phyloP scores from a whole-genome alignment of 2,113 vertebrate genomes.

The Mola mola region DNA sequence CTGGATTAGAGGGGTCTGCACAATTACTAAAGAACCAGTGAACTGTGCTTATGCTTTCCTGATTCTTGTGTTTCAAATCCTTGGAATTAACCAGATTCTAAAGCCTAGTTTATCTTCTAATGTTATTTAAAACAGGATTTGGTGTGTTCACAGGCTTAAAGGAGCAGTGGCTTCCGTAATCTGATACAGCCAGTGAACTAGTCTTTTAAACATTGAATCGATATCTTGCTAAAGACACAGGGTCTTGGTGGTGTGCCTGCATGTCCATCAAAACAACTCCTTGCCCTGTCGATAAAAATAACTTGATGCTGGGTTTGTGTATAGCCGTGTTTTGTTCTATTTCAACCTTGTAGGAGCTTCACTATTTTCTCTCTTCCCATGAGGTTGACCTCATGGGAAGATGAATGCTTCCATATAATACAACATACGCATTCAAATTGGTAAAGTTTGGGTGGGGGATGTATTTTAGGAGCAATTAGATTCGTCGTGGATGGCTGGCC shows the following conservation, averaged over 20 bases:
- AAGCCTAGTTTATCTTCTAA: constrained; percentile 28
- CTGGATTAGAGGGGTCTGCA: too few species aligned
- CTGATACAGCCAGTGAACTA: constrained; percentile 56
- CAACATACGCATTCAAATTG: too few species aligned
- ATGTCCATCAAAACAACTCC: constrained; percentile 38
- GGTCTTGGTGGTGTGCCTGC: constrained; percentile 41
- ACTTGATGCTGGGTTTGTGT: constrained; percentile 8
- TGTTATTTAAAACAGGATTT: constrained; percentile 56
- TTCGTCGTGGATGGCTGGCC: too few species aligned
- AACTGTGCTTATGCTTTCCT: constrained; percentile 6
- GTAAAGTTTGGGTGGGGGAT: too few species aligned
- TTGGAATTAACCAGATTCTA: constrained; percentile 13
- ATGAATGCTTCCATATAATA: too few species aligned
- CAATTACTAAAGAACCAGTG: not conserved
- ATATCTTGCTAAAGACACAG: constrained; percentile 54
- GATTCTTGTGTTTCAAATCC: constrained; percentile 37
- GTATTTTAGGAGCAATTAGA: too few species aligned
- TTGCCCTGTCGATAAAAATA: constrained; percentile 37
- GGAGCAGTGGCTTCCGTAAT: constrained; percentile 54
- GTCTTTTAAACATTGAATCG: constrained; percentile 65
- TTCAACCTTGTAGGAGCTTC: constrained; percentile 8
- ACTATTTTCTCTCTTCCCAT: constrained; percentile 18
- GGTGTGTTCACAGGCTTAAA: constrained; percentile 57
- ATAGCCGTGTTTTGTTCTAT: constrained; percentile 4
- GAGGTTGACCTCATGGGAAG: too few species aligned